Conservation (phyloP, 2,888 invertebrate genomes). For the Lamproptera curius region DNA sequence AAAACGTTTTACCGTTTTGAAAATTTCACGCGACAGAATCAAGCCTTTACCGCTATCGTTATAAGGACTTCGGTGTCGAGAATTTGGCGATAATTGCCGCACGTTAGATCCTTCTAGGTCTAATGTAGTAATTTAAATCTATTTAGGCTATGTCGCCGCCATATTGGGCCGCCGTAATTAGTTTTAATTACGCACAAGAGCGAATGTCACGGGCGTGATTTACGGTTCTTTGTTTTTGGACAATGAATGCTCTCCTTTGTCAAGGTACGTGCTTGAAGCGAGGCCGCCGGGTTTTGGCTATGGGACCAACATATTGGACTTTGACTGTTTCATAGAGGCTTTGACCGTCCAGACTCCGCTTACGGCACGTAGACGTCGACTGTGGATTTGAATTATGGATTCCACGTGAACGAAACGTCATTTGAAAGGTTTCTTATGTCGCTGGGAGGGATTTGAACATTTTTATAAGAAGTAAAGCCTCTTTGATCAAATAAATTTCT, state of each 20-base stretch:
- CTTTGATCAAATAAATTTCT: too few relatives aligned
- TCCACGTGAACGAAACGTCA: too few relatives aligned
- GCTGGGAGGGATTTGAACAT: too few relatives aligned
- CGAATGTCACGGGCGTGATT: slow-evolving; percentile 35
- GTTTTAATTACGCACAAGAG: slow-evolving; percentile 50
- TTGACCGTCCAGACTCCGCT: background rate
- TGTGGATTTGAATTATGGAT: background rate
- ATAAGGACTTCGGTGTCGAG: slow-evolving; percentile 3
- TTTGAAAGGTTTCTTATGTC: too few relatives aligned
- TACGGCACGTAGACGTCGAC: slow-evolving; percentile 3
- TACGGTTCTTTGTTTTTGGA: slow-evolving; percentile 32
- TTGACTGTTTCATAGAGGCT: background rate
- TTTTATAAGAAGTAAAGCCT: too few relatives aligned
- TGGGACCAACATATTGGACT: background rate
- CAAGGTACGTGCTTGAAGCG: slow-evolving; percentile 10
- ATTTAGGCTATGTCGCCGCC: slow-evolving; percentile 33
- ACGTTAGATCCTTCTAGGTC: slow-evolving; percentile 26
- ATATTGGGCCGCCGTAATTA: slow-evolving; percentile 44
- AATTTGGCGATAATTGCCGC: slow-evolving; percentile 8
- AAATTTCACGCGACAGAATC: slow-evolving; percentile 13
- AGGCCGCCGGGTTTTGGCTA: slow-evolving; percentile 11
- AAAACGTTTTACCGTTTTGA: slow-evolving; percentile 17
- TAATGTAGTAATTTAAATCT: slow-evolving; percentile 31
- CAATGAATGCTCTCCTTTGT: slow-evolving; percentile 20
- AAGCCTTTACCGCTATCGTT: background rate